A percentile compares a stretch with the other conserved stretches of the same genome.
Evolutionary conservation across 2,113 vertebrate species (phyloP).

Genomic region (Colossoma macropomum): DNA sequence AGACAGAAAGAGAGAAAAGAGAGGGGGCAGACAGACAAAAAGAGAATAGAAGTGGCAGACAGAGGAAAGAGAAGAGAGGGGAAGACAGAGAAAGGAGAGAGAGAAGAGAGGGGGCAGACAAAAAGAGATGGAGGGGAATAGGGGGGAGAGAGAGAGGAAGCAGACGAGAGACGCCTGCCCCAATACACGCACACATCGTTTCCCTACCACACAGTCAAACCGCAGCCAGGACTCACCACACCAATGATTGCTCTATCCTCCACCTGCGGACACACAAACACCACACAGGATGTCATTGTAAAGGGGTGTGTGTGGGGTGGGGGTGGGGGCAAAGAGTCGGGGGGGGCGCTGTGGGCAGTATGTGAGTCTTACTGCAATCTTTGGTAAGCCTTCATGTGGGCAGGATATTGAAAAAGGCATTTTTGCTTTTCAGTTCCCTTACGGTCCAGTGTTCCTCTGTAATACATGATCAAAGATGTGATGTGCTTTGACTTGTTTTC

Average conservation of each 20-base stretch:
- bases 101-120: no score
- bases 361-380: neutral
- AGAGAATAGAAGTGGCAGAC: no score
- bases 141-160: slow-evolving; percentile 37
- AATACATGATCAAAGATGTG: slow-evolving; percentile 28
- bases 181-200: slow-evolving; percentile 54
- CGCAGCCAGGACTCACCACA: slow-evolving; percentile 12
- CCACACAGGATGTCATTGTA: slow-evolving; percentile 35
- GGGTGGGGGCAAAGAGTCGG: neutral
- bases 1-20: no score
- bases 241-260: slow-evolving; percentile 42
- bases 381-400: neutral
- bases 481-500: slow-evolving; percentile 50
- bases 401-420: neutral
- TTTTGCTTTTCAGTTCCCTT: neutral
- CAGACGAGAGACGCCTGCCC: slow-evolving; percentile 55
- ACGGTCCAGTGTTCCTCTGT: neutral
- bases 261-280: slow-evolving; percentile 22
- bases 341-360: neutral
- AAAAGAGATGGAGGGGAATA: no score
- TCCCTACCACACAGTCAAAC: slow-evolving; percentile 33
- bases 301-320: slow-evolving; percentile 31
- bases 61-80: no score
- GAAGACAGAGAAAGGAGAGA: no score
- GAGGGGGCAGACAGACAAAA: no score